These are phyloP conservation scores for Cardiocondyla obscurior DNA, from an alignment of 1,140 invertebrate genomes.

Conservation along the genomic window DNA sequence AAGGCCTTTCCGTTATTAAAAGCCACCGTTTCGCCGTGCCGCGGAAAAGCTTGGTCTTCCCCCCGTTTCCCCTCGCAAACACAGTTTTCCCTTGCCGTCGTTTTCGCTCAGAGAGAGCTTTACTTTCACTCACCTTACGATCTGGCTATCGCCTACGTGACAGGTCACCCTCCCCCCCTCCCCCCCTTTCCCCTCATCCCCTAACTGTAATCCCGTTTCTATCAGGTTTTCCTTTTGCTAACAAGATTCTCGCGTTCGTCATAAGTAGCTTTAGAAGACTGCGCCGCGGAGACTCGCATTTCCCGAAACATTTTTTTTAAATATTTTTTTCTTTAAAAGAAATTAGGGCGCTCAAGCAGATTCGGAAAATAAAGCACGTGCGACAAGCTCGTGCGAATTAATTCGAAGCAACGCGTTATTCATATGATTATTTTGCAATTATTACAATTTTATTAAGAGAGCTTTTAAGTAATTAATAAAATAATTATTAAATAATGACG, in stretches of 20 bases:
- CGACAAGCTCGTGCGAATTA: neutral
- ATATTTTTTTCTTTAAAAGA: neutral
- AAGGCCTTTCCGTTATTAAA: constrained; percentile 46
- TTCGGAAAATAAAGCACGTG: neutral
- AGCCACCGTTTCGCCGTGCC: neutral
- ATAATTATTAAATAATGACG: too few relatives aligned
- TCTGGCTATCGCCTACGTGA: constrained; percentile 39
- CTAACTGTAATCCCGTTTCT: constrained; percentile 35
- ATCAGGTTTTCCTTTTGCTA: constrained; percentile 34
- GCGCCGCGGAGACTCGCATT: neutral
- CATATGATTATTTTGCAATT: too few relatives aligned
- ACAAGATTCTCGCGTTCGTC: constrained; percentile 16
- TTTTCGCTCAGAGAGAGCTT: constrained; percentile 10
- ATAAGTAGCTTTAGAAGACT: neutral
- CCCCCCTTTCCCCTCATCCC: too few relatives aligned
- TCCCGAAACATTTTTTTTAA: too few relatives aligned
- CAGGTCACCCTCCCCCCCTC: too few relatives aligned
- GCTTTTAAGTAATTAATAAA: too few relatives aligned
- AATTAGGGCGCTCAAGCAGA: neutral
- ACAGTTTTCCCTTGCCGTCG: neutral
- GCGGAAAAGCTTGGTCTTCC: constrained; percentile 10
- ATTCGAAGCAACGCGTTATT: neutral
- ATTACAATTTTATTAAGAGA: too few relatives aligned
- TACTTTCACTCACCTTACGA: constrained; percentile 53
- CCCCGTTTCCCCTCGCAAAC: neutral